These are phyloP conservation scores for Calliphora vicina DNA, from an alignment of 1,140 invertebrate genomes.

Conservation along the genomic window DNA sequence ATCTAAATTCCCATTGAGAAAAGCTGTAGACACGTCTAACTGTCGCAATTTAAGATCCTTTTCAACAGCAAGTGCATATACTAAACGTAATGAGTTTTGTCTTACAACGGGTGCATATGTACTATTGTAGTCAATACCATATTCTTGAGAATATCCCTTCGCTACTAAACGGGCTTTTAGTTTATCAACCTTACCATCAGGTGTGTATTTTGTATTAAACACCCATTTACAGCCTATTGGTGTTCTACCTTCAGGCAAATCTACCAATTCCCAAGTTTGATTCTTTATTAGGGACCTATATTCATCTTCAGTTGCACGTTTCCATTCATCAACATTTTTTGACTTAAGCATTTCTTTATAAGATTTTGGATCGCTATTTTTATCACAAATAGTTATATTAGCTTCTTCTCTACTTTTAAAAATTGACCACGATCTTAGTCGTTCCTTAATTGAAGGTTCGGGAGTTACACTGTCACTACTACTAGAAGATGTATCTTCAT, in stretches of 20 bases:
- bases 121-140: constrained; percentile 42
- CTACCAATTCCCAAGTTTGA: constrained; percentile 42
- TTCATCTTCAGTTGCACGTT: neutral
- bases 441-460: too few species aligned
- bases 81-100: neutral
- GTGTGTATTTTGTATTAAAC: constrained; percentile 39
- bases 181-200: constrained; percentile 34
- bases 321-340: neutral
- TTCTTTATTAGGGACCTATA: constrained; percentile 44
- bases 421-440: too few species aligned
- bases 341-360: neutral
- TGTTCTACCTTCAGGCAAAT: constrained; percentile 41
- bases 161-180: constrained; percentile 53
- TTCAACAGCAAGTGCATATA: neutral
- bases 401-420: too few species aligned
- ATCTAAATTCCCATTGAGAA: neutral
- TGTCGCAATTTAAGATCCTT: neutral
- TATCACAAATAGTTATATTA: neutral
- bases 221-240: constrained; percentile 47
- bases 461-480: too few species aligned
- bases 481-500: too few species aligned
- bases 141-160: constrained; percentile 54
- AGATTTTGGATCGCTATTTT: neutral
- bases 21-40: neutral
- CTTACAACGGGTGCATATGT: neutral